Conservation (phyloP, 2,113 vertebrate species). For the Micromys minutus region DNA sequence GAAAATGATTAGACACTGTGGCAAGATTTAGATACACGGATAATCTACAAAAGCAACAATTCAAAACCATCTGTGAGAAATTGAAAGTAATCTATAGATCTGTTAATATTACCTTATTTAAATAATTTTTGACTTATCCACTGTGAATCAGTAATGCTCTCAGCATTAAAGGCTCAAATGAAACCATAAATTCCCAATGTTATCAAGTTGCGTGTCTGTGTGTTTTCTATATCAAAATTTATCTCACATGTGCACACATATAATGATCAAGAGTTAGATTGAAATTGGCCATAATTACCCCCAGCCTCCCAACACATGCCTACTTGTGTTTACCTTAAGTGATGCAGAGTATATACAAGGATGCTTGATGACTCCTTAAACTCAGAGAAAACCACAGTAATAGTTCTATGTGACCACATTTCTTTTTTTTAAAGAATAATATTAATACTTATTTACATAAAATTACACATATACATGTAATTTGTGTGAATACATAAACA, state of each 20-base stretch:
- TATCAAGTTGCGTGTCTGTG: not conserved
- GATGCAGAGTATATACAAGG: not conserved
- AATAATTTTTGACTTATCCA: constrained; percentile 14
- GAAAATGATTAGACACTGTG: not conserved
- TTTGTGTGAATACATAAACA: not conserved
- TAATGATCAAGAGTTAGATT: not conserved
- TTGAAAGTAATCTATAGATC: not conserved
- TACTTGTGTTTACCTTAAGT: not conserved
- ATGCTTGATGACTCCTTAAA: not conserved
- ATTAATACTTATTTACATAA: not conserved
- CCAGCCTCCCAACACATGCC: not conserved
- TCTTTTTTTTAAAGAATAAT: not conserved
- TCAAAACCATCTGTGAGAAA: not conserved
- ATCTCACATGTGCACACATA: not conserved
- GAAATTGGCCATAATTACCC: not conserved
- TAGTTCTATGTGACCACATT: too few relatives aligned
- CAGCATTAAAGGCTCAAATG: not conserved
- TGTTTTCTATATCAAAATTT: not conserved
- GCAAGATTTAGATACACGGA: not conserved
- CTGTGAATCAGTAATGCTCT: not conserved
- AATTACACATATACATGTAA: not conserved
- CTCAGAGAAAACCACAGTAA: not conserved
- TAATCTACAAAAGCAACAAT: not conserved
- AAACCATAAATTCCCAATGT: not conserved
- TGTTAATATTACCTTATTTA: not conserved